These are phyloP conservation scores for Timandra comae DNA, from an alignment of 2,888 invertebrate species.

Conservation along the genomic window DNA sequence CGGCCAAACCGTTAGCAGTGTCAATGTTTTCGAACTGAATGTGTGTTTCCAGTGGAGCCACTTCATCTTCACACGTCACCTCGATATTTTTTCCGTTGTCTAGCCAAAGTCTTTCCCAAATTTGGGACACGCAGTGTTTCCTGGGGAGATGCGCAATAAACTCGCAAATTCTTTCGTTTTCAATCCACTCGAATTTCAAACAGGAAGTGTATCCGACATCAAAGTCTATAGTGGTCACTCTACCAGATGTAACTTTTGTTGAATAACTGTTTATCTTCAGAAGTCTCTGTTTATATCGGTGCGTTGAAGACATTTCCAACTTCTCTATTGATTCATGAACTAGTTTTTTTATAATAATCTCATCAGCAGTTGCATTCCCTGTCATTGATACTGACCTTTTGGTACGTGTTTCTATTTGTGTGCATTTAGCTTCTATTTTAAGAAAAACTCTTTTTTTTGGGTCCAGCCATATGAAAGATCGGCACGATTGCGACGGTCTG, in stretches of 20 bases:
- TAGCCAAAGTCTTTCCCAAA: constrained; percentile 54
- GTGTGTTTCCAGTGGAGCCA: constrained; percentile 47
- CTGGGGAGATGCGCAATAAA: constrained; percentile 54
- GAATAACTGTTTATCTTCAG: constrained; percentile 49
- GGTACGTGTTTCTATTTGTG: constrained; percentile 17
- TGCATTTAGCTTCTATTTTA: constrained; percentile 32
- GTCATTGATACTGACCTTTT: constrained; percentile 35
- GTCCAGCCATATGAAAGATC: constrained; percentile 40
- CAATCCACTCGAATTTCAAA: constrained; percentile 58
- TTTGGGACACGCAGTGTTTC: constrained; percentile 52
- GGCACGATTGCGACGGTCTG: constrained; percentile 37
- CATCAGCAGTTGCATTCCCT: constrained; percentile 34
- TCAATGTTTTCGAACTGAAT: constrained; percentile 49
- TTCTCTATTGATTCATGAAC: constrained; percentile 49
- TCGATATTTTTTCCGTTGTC: constrained; percentile 48
- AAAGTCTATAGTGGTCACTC: constrained; percentile 56
- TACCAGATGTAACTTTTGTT: constrained; percentile 48
- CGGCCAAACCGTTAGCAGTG: constrained; percentile 45
- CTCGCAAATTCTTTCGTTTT: constrained; percentile 47
- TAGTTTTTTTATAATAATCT: constrained; percentile 38
- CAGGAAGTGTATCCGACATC: constrained; percentile 63
- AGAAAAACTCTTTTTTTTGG: constrained; percentile 37
- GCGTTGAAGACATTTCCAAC: constrained; percentile 50
- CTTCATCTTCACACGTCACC: constrained; percentile 54
- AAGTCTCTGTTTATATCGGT: constrained; percentile 55